Evolutionary conservation across 1,140 invertebrate species (phyloP), one percentile per base, ranked within the genome.

Genomic region (Colletes gigas): DNA sequence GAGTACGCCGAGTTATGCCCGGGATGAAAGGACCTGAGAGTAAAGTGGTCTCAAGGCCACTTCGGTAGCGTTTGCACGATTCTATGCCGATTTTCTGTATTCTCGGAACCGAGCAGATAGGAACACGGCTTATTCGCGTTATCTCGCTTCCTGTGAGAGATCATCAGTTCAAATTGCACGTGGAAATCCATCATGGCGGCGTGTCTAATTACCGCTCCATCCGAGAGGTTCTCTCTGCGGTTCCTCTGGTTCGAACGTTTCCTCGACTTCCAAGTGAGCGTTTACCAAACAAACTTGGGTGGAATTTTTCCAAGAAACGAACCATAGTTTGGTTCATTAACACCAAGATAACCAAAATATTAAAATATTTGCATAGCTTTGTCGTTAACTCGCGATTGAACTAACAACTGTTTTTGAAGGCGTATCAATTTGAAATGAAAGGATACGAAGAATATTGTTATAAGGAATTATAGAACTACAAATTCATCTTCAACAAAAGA

Each of bases 11-110:
- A 76, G 75, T 73, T 77, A 82, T 82, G 67, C 44, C 30, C 60
- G 60, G 76, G 81, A 89, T 70, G 70, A 83, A 81, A 82, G 65
- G 44, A 89, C 75, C 77, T 63, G 59, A 54, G 79, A 88, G 78
- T 52, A 52, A 77, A 77, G 30, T 55, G 73, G 59, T 81, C 72
- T 68, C 78, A 84, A 86, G 87, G 86, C 76, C 70, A 83, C 62
- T 19, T 12, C 50, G 10, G 10, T 12, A 6, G 44, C 44, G 44
- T 44, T 30, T 65, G 54, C 63, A 66, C 71, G 71, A 74, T 74
- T 80, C 78, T 55, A 66, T 30, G 47, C 72, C 50, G 54, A 80
- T 75, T 80, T 54, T 52, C 12, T 44, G 52, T 81, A 17, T 54
- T 15, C 30, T n/a, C 17, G 4, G 50, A 15, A 54, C 21, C 54